Evolutionary conservation across 2,113 vertebrate species (phyloP), one percentile per base, ranked within the genome.

Genomic region (Psephotus haematonotus): DNA sequence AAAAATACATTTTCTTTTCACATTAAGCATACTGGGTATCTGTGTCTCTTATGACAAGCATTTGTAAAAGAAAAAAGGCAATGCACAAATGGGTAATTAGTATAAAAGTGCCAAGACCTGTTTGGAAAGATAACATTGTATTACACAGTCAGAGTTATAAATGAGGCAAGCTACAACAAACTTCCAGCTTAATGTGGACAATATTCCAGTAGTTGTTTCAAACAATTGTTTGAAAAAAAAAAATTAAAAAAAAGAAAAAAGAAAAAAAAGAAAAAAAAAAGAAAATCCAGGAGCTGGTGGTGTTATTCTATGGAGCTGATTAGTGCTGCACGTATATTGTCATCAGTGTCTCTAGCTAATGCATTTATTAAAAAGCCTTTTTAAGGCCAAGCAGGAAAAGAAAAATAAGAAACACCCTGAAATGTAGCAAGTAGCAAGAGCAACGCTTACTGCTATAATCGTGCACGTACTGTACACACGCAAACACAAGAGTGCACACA

Each of bases 31-130:
- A 98, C 98, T 97, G 97, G 98, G 98, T 98, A 97, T 98, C 97
- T 97, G 97, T 98, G 97, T 98, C 98, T 98, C 96, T 98, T 96
- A 97, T 97, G 98, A 98, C 96, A 98, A 98, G 98, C 97, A 97
- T 98, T 98, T 98, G 97, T 97, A 97, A 98, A 98, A 98, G 96
- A 97, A 98, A 98, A 94, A 97, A 97, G 97, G 97, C 96, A 98
- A 98, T 97, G 98, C 98, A 98, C 95, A 97, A 98, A 97, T 97
- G 98, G 98, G 98, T 98, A 98, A 97, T 98, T 98, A 98, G 97
- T 99, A 98, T 98, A 98, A 99, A 99, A 99, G 98, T 99, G 98
- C 98, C 98, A 98, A 98, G 98, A 98, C 98, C 97, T 98, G 98
- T 98, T 97, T 97, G 97, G 96, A 98, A 98, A 98, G 98, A 97